A percentile compares a stretch with the other conserved stretches of the same genome.
Evolutionary conservation across 2,113 vertebrate genomes (phyloP).

Genomic region (Peucedramus taeniatus): DNA sequence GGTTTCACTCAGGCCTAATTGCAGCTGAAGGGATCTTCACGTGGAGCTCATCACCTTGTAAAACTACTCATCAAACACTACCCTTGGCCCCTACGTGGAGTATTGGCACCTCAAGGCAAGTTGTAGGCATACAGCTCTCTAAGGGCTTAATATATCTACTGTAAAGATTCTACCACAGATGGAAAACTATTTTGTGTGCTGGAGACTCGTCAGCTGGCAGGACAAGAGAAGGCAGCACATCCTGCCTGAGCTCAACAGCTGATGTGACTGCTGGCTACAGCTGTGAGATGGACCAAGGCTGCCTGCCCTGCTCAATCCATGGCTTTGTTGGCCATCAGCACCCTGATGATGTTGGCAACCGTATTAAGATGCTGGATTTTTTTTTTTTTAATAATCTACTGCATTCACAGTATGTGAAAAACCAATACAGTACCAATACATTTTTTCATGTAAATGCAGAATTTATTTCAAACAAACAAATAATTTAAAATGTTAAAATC

Average conservation of each 20-base stretch:
- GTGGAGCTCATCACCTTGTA: background rate
- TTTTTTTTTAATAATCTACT: background rate
- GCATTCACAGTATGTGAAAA: background rate
- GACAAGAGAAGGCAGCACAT: background rate
- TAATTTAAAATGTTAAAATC: background rate
- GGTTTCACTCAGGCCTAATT: background rate
- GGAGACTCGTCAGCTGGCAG: background rate
- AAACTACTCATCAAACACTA: background rate
- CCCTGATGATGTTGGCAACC: background rate
- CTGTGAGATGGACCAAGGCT: accelerated
- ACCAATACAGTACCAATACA: background rate
- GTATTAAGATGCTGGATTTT: background rate
- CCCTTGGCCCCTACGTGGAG: background rate
- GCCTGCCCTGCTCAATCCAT: accelerated
- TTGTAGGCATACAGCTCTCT: accelerated
- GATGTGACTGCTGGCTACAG: background rate
- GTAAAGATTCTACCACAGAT: background rate
- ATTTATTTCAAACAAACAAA: conserved; percentile 34
- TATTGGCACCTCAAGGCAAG: background rate
- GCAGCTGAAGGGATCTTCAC: background rate
- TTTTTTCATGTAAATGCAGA: background rate
- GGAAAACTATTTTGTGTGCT: background rate
- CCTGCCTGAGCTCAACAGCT: background rate
- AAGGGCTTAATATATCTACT: background rate
- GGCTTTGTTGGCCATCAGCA: background rate